These are phyloP conservation scores for Panopea generosa DNA, from an alignment of 2,888 invertebrate species.

Conservation along the genomic window DNA sequence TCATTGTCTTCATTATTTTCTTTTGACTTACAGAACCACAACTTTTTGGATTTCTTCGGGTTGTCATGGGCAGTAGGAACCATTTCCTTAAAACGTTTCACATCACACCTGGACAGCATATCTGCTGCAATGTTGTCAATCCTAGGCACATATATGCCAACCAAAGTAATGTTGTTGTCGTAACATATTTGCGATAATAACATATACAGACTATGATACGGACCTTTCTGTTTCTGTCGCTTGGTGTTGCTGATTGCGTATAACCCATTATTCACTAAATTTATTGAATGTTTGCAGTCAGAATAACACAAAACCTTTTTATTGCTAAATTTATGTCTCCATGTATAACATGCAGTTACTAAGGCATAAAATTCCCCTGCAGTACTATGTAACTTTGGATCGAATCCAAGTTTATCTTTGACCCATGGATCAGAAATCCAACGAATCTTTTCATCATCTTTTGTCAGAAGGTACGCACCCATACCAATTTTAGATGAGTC, in stretches of 20 bases:
- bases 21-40: slow-evolving; percentile 57
- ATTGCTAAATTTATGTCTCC: slow-evolving; percentile 73
- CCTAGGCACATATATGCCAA: slow-evolving; percentile 58
- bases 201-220: slow-evolving; percentile 32
- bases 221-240: slow-evolving; percentile 2
- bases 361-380: slow-evolving; percentile 69
- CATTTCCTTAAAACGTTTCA: slow-evolving; percentile 60
- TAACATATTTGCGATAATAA: slow-evolving; percentile 55
- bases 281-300: slow-evolving; percentile 54
- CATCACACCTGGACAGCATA: slow-evolving; percentile 57
- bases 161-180: slow-evolving; percentile 57
- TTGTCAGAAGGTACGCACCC: slow-evolving; percentile 68
- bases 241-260: neutral
- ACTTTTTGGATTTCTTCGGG: slow-evolving; percentile 70
- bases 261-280: slow-evolving; percentile 59
- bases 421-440: slow-evolving; percentile 67
- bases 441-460: slow-evolving; percentile 46
- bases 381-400: slow-evolving; percentile 14
- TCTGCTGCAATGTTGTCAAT: slow-evolving; percentile 69
- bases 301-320: slow-evolving; percentile 64
- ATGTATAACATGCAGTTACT: slow-evolving; percentile 69
- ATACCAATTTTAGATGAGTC: slow-evolving; percentile 69
- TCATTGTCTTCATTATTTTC: neutral
- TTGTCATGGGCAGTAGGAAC: slow-evolving; percentile 60
- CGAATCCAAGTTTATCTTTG: slow-evolving; percentile 16